phyloP scores from a whole-genome alignment of 2,888 invertebrate species.

The Ecliptopera silaceata region DNA sequence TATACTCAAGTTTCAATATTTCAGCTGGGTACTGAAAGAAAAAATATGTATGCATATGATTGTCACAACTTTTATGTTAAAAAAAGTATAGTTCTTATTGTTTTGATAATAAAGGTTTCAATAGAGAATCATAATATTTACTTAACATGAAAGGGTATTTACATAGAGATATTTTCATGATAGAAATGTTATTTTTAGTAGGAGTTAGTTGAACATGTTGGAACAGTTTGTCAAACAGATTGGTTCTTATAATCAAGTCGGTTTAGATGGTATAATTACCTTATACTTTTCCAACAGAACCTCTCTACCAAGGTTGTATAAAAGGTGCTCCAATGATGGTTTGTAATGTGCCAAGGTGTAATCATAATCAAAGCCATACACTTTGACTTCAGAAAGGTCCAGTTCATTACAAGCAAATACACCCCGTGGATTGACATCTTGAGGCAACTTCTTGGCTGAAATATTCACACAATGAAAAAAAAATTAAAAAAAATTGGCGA shows the following conservation, averaged over 20 bases:
- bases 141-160: too few species aligned
- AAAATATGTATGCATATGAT: neutral
- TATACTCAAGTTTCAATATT: conserved; percentile 91
- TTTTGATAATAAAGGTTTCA: too few species aligned
- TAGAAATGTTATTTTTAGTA: too few species aligned
- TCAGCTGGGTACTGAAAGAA: conserved; percentile 92
- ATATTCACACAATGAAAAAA: conserved; percentile 39
- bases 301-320: conserved; percentile 95
- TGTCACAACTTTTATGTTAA: too few species aligned
- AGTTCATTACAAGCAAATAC: conserved; percentile 99
- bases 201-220: too few species aligned
- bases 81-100: too few species aligned
- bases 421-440: conserved; percentile 92
- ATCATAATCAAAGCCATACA: conserved; percentile 99
- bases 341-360: conserved; percentile 98
- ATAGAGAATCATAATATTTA: too few species aligned
- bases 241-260: too few species aligned
- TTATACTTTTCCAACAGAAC: conserved; percentile 93
- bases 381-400: conserved; percentile 94
- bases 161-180: too few species aligned
- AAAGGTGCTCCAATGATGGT: conserved; percentile 92
- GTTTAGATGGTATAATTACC: conserved; percentile 84
- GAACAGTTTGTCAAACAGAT: too few species aligned
- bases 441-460: conserved; percentile 92
- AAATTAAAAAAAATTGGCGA: too few species aligned